Conservation (phyloP, 2,888 invertebrate species). For the Zaprionus bogoriensis region DNA sequence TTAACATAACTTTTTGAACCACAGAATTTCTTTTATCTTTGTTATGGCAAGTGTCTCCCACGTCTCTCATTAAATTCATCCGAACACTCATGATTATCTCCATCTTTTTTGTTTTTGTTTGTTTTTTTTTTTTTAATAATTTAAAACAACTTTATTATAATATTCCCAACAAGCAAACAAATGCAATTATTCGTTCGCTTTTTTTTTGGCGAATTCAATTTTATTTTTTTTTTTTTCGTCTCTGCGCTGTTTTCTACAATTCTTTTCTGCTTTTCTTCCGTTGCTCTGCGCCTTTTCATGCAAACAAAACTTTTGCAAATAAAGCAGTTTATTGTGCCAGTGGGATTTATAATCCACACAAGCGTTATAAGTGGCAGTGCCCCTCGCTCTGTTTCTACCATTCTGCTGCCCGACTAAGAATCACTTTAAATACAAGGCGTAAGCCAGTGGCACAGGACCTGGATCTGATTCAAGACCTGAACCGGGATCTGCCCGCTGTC, state of each 20-base stretch:
- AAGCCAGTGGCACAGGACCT: constrained; percentile 13
- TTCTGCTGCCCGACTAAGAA: constrained; percentile 21
- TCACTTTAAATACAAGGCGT: constrained; percentile 46
- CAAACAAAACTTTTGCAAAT: constrained; percentile 68
- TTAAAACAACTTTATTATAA: constrained; percentile 17
- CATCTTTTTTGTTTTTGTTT: background rate
- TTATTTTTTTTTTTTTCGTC: constrained; percentile 1
- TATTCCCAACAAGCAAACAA: constrained; percentile 23
- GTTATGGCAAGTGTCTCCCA: too few relatives aligned
- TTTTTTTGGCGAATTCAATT: constrained; percentile 3
- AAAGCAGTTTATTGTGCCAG: constrained; percentile 75
- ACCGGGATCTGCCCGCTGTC: constrained; percentile 13
- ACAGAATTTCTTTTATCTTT: too few relatives aligned
- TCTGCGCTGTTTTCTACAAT: background rate
- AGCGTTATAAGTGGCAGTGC: constrained; percentile 65
- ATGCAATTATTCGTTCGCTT: constrained; percentile 14
- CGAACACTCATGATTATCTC: background rate
- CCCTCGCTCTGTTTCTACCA: background rate
- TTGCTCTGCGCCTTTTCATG: constrained; percentile 17
- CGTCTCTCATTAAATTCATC: too few relatives aligned
- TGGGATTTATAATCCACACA: constrained; percentile 77
- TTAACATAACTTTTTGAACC: too few relatives aligned
- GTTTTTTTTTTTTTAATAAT: background rate
- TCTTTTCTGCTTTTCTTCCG: background rate
- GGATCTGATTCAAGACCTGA: constrained; percentile 1